These are phyloP conservation scores for Galeopsomyia nigrocyanea DNA, from an alignment of 2,888 invertebrate species.

Conservation along the genomic window DNA sequence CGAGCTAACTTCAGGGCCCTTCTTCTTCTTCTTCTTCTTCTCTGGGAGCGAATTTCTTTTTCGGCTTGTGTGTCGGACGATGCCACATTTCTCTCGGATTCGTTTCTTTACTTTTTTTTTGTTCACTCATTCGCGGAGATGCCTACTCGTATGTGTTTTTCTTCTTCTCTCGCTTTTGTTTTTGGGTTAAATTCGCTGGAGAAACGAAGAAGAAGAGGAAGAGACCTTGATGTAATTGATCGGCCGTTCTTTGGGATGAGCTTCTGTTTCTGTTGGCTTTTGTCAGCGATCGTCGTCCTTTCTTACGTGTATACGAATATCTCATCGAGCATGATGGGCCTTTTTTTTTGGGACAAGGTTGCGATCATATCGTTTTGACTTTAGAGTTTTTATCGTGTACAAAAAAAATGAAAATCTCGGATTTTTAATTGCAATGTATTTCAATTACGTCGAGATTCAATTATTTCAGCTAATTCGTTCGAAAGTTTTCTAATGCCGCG, in stretches of 20 bases:
- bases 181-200: conserved; percentile 5
- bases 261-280: not conserved
- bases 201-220: too few species aligned
- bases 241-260: not conserved
- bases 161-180: conserved; percentile 19
- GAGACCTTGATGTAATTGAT: conserved; percentile 29
- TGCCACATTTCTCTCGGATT: conserved; percentile 34
- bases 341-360: too few species aligned
- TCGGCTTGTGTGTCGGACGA: conserved; percentile 24
- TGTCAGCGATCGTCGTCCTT: too few species aligned
- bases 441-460: too few species aligned
- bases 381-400: too few species aligned
- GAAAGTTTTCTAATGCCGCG: too few species aligned
- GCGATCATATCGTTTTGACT: too few species aligned
- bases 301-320: too few species aligned
- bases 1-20: not conserved
- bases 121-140: not conserved
- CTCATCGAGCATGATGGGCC: too few species aligned
- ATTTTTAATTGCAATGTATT: too few species aligned
- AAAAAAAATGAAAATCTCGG: too few species aligned
- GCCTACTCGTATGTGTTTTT: not conserved
- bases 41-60: conserved; percentile 47
- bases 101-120: conserved; percentile 3
- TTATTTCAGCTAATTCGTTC: too few species aligned
- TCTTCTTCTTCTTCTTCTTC: conserved; percentile 3